A percentile compares a stretch with the other conserved stretches of the same genome.
Evolutionary conservation across 2,888 invertebrate species (phyloP).

Genomic region (Entomobrya multifasciata): DNA sequence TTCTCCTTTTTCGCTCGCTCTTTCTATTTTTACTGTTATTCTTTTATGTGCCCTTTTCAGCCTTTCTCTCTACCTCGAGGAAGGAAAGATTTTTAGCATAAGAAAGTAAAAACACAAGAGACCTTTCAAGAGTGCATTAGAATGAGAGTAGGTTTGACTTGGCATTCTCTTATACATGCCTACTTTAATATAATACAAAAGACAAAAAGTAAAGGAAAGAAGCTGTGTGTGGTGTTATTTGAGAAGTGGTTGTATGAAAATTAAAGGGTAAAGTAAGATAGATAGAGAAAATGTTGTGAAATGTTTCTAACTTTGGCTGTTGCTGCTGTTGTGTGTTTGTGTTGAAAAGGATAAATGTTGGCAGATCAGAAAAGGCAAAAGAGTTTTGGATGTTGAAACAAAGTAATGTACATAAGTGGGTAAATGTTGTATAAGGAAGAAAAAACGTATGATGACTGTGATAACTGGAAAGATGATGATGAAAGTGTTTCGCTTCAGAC

Average conservation of each 20-base stretch:
- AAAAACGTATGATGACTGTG: not conserved
- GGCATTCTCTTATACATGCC: too few relatives aligned
- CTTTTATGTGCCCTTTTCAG: too few relatives aligned
- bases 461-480: conserved; percentile 15
- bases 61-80: too few relatives aligned
- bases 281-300: not conserved
- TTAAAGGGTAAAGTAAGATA: conserved; percentile 11
- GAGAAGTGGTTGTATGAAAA: conserved; percentile 15
- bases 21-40: too few relatives aligned
- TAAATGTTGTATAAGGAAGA: conserved; percentile 29
- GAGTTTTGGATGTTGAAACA: not conserved
- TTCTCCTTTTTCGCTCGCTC: too few relatives aligned
- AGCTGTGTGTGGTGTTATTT: not conserved
- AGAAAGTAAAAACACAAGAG: too few relatives aligned
- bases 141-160: too few relatives aligned
- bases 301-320: conserved; percentile 22
- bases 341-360: conserved; percentile 44
- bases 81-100: too few relatives aligned
- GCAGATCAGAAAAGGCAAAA: conserved; percentile 19
- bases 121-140: too few relatives aligned
- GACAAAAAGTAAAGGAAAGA: not conserved
- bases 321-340: not conserved
- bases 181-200: conserved; percentile 1
- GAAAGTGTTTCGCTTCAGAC: too few relatives aligned
- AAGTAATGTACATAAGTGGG: conserved; percentile 24